phyloP scores from a whole-genome alignment of 2,888 invertebrate species.

The Thera britannica region DNA sequence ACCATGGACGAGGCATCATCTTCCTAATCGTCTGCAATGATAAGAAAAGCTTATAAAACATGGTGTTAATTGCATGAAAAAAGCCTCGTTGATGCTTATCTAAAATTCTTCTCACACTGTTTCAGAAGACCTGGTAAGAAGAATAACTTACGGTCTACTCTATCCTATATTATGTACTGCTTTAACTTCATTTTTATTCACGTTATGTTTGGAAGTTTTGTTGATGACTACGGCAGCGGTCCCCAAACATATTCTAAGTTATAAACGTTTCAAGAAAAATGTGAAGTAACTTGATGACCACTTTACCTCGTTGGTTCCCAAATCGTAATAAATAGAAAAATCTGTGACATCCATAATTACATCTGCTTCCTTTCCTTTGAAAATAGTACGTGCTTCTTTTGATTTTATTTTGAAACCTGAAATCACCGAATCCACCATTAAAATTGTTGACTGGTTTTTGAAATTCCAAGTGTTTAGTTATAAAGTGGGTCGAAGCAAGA shows the following conservation, averaged over 20 bases:
- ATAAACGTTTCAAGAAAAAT: neutral
- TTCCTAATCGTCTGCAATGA: slow-evolving; percentile 69
- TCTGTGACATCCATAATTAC: slow-evolving; percentile 77
- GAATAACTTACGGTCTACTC: too few species aligned
- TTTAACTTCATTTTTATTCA: too few species aligned
- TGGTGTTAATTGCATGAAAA: neutral
- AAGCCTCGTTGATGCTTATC: too few species aligned
- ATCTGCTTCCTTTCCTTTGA: slow-evolving; percentile 47
- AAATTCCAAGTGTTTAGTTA: neutral
- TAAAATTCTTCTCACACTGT: too few species aligned
- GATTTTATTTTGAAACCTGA: slow-evolving; percentile 42
- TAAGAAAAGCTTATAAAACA: neutral
- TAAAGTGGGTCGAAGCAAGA: slow-evolving; percentile 22
- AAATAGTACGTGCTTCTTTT: slow-evolving; percentile 44
- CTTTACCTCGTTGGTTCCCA: slow-evolving; percentile 74
- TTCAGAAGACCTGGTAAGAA: too few species aligned
- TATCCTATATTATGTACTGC: too few species aligned
- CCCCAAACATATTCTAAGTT: too few species aligned
- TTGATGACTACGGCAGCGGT: too few species aligned
- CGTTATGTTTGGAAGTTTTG: too few species aligned
- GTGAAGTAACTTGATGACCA: slow-evolving; percentile 3
- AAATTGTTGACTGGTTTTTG: neutral
- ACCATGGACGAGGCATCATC: slow-evolving; percentile 82
- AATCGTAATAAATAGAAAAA: slow-evolving; percentile 77
- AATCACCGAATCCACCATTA: slow-evolving; percentile 27